Conservation (phyloP, 2,888 invertebrate species). For the Nomada flava region DNA sequence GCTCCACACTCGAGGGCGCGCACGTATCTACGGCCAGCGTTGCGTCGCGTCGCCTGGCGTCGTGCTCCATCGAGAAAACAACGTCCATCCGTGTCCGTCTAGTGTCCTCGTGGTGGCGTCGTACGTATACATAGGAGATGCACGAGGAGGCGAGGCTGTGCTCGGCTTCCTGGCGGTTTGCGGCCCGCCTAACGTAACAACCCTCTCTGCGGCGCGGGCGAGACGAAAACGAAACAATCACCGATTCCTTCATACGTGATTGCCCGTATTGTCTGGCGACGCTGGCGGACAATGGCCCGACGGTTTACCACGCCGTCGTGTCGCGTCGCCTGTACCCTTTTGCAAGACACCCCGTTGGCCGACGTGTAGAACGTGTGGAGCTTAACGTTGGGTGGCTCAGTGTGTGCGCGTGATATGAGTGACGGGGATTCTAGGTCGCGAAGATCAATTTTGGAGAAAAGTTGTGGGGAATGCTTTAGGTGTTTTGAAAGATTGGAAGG, state of each 20-base stretch:
- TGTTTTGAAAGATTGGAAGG: no score
- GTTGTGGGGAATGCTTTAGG: no score
- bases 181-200: conserved; percentile 55
- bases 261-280: conserved; percentile 79
- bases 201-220: conserved; percentile 52
- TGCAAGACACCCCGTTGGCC: conserved; percentile 47
- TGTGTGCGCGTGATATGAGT: not conserved
- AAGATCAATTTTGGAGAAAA: not conserved
- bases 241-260: conserved; percentile 82
- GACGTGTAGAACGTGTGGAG: conserved; percentile 8
- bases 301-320: conserved; percentile 60
- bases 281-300: conserved; percentile 57
- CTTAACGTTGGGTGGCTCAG: no score
- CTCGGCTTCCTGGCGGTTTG: conserved; percentile 28
- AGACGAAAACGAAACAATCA: conserved; percentile 79
- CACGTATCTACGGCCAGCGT: conserved; percentile 55
- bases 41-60: conserved; percentile 47
- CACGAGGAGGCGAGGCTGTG: conserved; percentile 29
- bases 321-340: conserved; percentile 56
- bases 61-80: conserved; percentile 57
- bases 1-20: conserved; percentile 62
- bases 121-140: conserved; percentile 26
- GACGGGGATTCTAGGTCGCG: conserved; percentile 26
- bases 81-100: conserved; percentile 47
- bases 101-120: conserved; percentile 17